Evolutionary conservation across 2,113 vertebrate species (phyloP).

Genomic region (Ictalurus furcatus): DNA sequence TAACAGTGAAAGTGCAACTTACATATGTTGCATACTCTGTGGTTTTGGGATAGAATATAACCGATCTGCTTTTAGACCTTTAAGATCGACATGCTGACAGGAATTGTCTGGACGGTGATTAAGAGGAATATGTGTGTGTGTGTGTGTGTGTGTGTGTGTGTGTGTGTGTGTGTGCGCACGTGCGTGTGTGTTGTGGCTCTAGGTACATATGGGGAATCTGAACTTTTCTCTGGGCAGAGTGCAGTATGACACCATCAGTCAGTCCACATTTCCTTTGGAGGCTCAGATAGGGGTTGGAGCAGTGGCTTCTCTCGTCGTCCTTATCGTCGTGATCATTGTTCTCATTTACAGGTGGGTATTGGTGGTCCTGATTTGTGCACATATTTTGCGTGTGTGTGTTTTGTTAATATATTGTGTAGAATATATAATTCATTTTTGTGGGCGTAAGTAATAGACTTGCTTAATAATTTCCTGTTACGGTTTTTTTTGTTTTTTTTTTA

Average conservation of each 20-base stretch:
- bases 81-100: neutral
- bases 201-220: slow-evolving; percentile 96
- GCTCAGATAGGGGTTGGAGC: slow-evolving; percentile 93
- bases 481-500: too few relatives aligned
- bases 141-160: neutral
- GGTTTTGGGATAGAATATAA: neutral
- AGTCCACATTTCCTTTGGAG: slow-evolving; percentile 87
- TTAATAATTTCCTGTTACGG: neutral
- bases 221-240: slow-evolving; percentile 89
- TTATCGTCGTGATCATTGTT: slow-evolving; percentile 93
- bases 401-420: neutral
- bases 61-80: neutral
- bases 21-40: too few relatives aligned
- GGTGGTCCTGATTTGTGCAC: neutral
- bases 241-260: slow-evolving; percentile 89
- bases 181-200: slow-evolving; percentile 42
- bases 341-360: slow-evolving; percentile 89
- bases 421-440: neutral
- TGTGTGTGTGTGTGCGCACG: neutral
- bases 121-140: neutral
- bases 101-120: neutral
- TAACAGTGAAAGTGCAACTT: neutral
- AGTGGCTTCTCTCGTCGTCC: slow-evolving; percentile 87
- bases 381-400: neutral
- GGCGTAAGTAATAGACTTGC: neutral